Evolutionary conservation across 2,113 vertebrate species (phyloP).

Genomic region (Embiotoca jacksoni): DNA sequence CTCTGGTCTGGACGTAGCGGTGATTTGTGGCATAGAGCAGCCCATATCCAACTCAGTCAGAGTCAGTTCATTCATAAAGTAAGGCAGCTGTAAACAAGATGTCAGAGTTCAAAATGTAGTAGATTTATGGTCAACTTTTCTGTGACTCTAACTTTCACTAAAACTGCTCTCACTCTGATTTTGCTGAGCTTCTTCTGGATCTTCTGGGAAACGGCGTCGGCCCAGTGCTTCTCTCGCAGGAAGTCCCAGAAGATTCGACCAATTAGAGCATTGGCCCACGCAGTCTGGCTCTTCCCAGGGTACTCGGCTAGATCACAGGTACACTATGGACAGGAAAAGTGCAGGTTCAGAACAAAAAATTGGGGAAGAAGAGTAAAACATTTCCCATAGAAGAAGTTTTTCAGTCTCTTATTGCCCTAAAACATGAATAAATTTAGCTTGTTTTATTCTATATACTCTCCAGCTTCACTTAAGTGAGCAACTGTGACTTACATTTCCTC

Average conservation of each 20-base stretch:
- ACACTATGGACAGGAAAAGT: slow-evolving; percentile 61
- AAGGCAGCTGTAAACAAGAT: slow-evolving; percentile 84
- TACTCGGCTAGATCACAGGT: slow-evolving; percentile 66
- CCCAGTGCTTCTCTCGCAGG: slow-evolving; percentile 88
- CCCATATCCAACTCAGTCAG: slow-evolving; percentile 93
- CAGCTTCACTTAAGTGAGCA: background rate
- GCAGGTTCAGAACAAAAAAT: background rate
- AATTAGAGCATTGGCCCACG: slow-evolving; percentile 88
- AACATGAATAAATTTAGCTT: no score
- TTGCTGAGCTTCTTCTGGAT: slow-evolving; percentile 93
- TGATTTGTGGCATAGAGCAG: slow-evolving; percentile 86
- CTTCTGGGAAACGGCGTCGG: slow-evolving; percentile 86
- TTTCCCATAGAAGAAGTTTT: background rate
- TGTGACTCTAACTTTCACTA: background rate
- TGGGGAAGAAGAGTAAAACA: background rate
- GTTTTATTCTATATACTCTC: no score
- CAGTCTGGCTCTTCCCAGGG: slow-evolving; percentile 51
- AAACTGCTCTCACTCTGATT: slow-evolving; percentile 86
- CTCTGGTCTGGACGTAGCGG: slow-evolving; percentile 82
- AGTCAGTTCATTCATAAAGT: slow-evolving; percentile 92
- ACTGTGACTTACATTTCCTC: slow-evolving; percentile 67
- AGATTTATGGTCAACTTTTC: background rate
- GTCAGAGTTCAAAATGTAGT: background rate
- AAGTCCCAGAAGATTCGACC: slow-evolving; percentile 93
- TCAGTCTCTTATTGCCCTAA: background rate